These are phyloP conservation scores for Galaxea fascicularis DNA, from an alignment of 92 coral and sea anemone species.

Conservation along the genomic window DNA sequence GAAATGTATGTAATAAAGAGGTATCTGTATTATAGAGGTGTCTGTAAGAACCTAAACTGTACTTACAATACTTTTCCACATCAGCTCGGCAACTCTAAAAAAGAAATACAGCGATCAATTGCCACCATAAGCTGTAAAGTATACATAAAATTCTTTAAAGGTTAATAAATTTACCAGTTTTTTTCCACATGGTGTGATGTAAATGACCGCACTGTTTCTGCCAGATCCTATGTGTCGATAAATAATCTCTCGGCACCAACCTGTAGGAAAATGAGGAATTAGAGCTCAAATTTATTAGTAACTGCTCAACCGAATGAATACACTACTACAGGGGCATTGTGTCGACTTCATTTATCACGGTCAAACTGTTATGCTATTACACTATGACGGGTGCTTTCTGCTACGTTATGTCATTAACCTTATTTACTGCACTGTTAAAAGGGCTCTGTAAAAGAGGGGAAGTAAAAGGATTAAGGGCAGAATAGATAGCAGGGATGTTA, in stretches of 20 bases:
- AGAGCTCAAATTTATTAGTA: neutral
- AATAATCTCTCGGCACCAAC: slow-evolving; percentile 68
- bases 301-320: neutral
- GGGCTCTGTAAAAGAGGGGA: too few species aligned
- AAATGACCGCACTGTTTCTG: slow-evolving; percentile 46
- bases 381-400: too few species aligned
- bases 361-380: too few species aligned
- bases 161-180: slow-evolving; percentile 24
- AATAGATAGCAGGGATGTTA: too few species aligned
- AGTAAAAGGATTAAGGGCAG: too few species aligned
- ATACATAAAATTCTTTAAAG: neutral
- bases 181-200: slow-evolving; percentile 65
- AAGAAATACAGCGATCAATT: neutral
- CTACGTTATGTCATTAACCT: too few species aligned
- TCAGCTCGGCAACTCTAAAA: slow-evolving; percentile 54
- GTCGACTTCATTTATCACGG: too few species aligned
- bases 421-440: too few species aligned
- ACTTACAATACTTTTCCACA: slow-evolving; percentile 65
- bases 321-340: too few species aligned
- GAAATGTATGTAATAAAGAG: too few species aligned
- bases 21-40: too few species aligned
- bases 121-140: neutral
- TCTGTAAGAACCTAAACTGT: too few species aligned
- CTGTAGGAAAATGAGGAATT: neutral
- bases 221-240: slow-evolving; percentile 51